Percentiles rank a stretch among this genome's conserved stretches.
These are phyloP conservation scores for Drymonia ruficornis DNA, from an alignment of 2,888 invertebrate species.

Conservation along the genomic window DNA sequence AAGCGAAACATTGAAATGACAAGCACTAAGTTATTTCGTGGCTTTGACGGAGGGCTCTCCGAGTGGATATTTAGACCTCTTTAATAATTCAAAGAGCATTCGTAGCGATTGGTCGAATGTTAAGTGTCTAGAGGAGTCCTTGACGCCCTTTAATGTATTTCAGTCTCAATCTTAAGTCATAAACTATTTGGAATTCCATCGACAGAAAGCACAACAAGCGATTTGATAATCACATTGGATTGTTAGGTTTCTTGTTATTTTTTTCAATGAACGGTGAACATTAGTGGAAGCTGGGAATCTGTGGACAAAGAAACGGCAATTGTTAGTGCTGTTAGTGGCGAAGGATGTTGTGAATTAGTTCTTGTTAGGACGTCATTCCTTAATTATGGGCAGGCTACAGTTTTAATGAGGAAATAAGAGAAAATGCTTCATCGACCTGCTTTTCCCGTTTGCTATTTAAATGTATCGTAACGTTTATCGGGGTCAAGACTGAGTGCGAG, in stretches of 20 bases:
- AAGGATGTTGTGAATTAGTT: conserved; percentile 53
- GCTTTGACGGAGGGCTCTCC: conserved; percentile 26
- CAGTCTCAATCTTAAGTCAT: conserved; percentile 27
- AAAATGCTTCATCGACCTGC: conserved; percentile 17
- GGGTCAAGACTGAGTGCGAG: conserved; percentile 13
- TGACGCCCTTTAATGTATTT: conserved; percentile 26
- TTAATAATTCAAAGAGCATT: conserved; percentile 47
- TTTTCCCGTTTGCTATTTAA: conserved; percentile 26
- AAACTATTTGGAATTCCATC: conserved; percentile 36
- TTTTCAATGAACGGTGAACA: conserved; percentile 52
- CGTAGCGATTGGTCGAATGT: conserved; percentile 34
- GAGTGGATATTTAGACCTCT: conserved; percentile 34
- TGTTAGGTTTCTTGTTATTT: conserved; percentile 46
- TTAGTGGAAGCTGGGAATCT: conserved; percentile 64
- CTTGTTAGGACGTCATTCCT: conserved; percentile 43
- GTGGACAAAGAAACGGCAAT: conserved; percentile 74
- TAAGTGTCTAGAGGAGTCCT: conserved; percentile 33
- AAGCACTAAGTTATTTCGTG: conserved; percentile 27
- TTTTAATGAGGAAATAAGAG: conserved; percentile 26
- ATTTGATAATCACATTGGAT: conserved; percentile 33
- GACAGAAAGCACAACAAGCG: conserved; percentile 24
- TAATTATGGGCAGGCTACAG: conserved; percentile 25
- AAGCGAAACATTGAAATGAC: conserved; percentile 24
- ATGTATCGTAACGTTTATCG: conserved; percentile 26
- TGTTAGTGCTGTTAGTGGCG: conserved; percentile 74